Conservation (phyloP, 2,888 invertebrate species). For the Dicyrtoma fusca region DNA sequence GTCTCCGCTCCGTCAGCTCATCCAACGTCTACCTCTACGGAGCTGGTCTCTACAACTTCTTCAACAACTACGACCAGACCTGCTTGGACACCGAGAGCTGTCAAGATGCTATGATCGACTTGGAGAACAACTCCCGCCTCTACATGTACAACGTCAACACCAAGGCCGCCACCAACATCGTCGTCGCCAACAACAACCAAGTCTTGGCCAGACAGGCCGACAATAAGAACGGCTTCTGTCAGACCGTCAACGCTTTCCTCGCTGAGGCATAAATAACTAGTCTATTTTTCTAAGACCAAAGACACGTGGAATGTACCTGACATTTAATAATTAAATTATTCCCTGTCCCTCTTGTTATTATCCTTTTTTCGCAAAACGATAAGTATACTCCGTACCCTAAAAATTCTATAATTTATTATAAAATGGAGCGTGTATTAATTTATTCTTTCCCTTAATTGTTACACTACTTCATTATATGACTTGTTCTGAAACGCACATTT, state of each 20-base stretch:
- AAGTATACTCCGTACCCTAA: no score
- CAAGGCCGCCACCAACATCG: conserved; percentile 48
- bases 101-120: conserved; percentile 46
- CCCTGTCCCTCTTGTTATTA: no score
- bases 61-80: conserved; percentile 50
- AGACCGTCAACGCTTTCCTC: conserved; percentile 49
- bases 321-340: no score
- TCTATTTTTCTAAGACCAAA: no score
- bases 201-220: conserved; percentile 39
- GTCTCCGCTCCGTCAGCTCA: conserved; percentile 36
- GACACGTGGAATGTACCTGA: no score
- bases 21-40: conserved; percentile 50
- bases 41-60: conserved; percentile 54
- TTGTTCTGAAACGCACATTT: no score
- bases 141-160: conserved; percentile 51
- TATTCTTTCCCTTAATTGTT: no score
- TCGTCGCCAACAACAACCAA: conserved; percentile 36
- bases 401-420: no score
- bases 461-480: no score
- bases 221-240: conserved; percentile 50
- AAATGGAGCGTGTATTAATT: no score
- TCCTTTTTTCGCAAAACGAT: no score
- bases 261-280: conserved; percentile 27
- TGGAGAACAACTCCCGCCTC: conserved; percentile 43
- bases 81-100: conserved; percentile 48